Conservation (phyloP, 2,888 invertebrate genomes). For the Trissolcus brochymenae region DNA sequence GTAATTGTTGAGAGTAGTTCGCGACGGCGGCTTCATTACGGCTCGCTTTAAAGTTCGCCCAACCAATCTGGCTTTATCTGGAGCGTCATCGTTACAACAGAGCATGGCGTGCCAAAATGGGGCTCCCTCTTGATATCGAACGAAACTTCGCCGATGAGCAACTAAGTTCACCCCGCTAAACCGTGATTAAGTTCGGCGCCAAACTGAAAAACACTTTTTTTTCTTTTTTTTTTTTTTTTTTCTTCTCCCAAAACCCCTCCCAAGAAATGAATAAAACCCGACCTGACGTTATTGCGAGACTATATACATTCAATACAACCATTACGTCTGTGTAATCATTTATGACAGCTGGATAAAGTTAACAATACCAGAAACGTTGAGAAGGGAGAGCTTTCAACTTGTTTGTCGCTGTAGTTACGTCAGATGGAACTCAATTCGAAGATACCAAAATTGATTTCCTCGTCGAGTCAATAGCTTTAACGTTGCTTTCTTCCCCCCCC, state of each 20-base stretch:
- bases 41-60: constrained; percentile 66
- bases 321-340: constrained; percentile 22
- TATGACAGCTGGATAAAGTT: constrained; percentile 20
- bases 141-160: constrained; percentile 60
- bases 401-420: constrained; percentile 35
- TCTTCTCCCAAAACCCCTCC: too few species aligned
- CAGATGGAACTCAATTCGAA: constrained; percentile 44
- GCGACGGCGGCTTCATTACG: constrained; percentile 69
- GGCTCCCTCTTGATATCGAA: constrained; percentile 65
- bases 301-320: constrained; percentile 36
- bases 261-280: too few species aligned
- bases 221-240: not conserved
- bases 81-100: constrained; percentile 70
- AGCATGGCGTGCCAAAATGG: constrained; percentile 64
- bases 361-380: constrained; percentile 36
- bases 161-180: constrained; percentile 62
- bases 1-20: constrained; percentile 65
- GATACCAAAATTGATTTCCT: constrained; percentile 43
- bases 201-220: constrained; percentile 28
- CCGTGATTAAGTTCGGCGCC: constrained; percentile 61
- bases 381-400: constrained; percentile 4
- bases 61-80: constrained; percentile 72
- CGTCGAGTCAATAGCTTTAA: constrained; percentile 4
- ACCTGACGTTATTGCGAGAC: constrained; percentile 6
- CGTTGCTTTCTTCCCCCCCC: constrained; percentile 5